Conservation (phyloP, 2,888 invertebrate species). For the Sphecodes monilicornis region DNA sequence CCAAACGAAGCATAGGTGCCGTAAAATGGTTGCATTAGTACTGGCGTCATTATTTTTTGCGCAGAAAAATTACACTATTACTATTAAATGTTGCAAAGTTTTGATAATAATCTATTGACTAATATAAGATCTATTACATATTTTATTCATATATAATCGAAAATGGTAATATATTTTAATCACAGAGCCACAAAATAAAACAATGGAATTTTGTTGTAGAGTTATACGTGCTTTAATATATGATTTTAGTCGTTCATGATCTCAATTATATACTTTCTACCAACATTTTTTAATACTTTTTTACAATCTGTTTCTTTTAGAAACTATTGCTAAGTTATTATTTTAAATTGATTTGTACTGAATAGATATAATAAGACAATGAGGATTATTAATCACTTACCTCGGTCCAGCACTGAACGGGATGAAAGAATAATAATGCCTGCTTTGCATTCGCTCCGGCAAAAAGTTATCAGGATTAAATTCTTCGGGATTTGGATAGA, state of each 20-base stretch:
- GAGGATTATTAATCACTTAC: constrained; percentile 44
- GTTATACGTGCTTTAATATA: not conserved
- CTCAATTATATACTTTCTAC: not conserved
- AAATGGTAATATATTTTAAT: not conserved
- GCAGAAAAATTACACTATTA: not conserved
- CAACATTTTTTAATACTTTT: not conserved
- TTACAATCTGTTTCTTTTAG: not conserved
- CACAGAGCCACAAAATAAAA: not conserved
- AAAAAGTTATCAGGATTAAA: constrained; percentile 95
- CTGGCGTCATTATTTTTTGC: not conserved
- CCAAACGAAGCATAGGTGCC: not conserved
- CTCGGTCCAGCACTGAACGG: constrained; percentile 94
- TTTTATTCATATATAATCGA: not conserved
- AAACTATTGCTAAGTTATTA: not conserved
- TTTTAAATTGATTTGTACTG: not conserved
- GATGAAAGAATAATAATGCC: constrained; percentile 93
- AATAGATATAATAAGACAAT: too few relatives aligned
- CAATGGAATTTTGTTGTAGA: not conserved
- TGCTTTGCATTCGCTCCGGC: constrained; percentile 90
- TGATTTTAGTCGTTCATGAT: not conserved
- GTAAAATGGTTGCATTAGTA: not conserved
- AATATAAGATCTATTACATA: not conserved
- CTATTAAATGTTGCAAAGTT: not conserved
- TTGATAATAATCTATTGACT: not conserved
- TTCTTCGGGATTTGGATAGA: constrained; percentile 91